Conservation (phyloP, 2,113 vertebrate genomes). For the Elanoides forficatus region DNA sequence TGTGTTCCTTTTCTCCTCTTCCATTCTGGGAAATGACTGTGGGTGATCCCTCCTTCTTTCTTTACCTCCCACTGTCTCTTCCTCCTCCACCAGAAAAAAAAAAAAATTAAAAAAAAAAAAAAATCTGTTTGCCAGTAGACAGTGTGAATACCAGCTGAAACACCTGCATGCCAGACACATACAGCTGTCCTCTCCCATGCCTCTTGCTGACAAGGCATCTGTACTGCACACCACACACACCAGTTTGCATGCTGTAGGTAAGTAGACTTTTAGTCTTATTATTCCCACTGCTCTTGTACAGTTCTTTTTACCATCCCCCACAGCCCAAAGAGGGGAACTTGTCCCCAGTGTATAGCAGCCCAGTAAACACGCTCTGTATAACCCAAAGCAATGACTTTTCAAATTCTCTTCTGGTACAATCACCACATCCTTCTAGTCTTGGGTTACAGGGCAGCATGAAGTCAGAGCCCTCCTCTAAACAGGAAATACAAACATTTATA, state of each 20-base stretch:
- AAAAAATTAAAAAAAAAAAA: not conserved
- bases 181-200: slow-evolving; percentile 44
- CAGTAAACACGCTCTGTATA: not conserved
- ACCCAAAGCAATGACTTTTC: not conserved
- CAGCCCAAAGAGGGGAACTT: not conserved
- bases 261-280: slow-evolving; percentile 29
- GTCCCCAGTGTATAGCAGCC: not conserved
- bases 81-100: slow-evolving; percentile 49
- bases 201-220: slow-evolving; percentile 51
- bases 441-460: not conserved
- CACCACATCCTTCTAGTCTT: not conserved
- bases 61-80: slow-evolving; percentile 62
- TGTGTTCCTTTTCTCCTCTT: slow-evolving; percentile 59
- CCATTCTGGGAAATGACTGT: slow-evolving; percentile 76
- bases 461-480: not conserved
- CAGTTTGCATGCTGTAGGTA: slow-evolving; percentile 50
- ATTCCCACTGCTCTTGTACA: slow-evolving; percentile 28
- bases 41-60: slow-evolving; percentile 75
- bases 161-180: slow-evolving; percentile 72
- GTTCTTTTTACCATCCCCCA: slow-evolving; percentile 23
- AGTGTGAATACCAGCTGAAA: slow-evolving; percentile 72
- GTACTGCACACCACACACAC: slow-evolving; percentile 5
- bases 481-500: slow-evolving; percentile 6
- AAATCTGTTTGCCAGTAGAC: slow-evolving; percentile 64
- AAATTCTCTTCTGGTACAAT: not conserved